Percentiles rank a stretch among this genome's conserved stretches.
Evolutionary conservation across 2,888 invertebrate genomes (phyloP).

Genomic region (Mythimna albipuncta): DNA sequence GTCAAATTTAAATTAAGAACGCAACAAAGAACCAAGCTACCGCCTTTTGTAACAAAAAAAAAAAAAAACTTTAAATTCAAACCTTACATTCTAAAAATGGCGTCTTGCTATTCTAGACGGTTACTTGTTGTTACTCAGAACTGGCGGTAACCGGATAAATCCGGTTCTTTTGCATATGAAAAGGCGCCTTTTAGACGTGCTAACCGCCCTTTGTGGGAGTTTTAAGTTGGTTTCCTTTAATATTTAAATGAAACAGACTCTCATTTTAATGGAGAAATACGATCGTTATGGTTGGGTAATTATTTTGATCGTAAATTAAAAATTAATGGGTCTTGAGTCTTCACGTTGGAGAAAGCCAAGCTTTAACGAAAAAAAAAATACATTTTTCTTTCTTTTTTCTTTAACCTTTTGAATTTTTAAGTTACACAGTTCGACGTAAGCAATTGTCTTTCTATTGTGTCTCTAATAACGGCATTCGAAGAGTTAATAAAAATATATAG

Average conservation of each 20-base stretch:
- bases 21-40: conserved; percentile 52
- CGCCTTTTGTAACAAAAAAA: conserved; percentile 42
- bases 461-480: too few relatives aligned
- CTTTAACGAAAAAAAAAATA: not conserved
- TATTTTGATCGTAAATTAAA: conserved; percentile 31
- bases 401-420: too few relatives aligned
- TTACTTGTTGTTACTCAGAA: conserved; percentile 59
- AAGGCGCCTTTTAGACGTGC: conserved; percentile 59
- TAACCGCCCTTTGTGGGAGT: conserved; percentile 57
- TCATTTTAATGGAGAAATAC: conserved; percentile 45
- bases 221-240: conserved; percentile 58
- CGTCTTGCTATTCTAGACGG: conserved; percentile 47
- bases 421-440: too few relatives aligned
- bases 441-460: too few relatives aligned
- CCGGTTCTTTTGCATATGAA: conserved; percentile 68
- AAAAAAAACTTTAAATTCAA: conserved; percentile 49
- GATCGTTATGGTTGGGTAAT: conserved; percentile 37
- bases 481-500: too few relatives aligned
- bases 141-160: conserved; percentile 62
- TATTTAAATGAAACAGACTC: conserved; percentile 59
- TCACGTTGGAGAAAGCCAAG: not conserved
- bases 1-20: conserved; percentile 48
- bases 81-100: conserved; percentile 61
- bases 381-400: not conserved
- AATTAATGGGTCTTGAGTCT: not conserved